Base-by-base conservation (phyloP, 2,888 invertebrate species). In the Crocallis elinguaria region DNA sequence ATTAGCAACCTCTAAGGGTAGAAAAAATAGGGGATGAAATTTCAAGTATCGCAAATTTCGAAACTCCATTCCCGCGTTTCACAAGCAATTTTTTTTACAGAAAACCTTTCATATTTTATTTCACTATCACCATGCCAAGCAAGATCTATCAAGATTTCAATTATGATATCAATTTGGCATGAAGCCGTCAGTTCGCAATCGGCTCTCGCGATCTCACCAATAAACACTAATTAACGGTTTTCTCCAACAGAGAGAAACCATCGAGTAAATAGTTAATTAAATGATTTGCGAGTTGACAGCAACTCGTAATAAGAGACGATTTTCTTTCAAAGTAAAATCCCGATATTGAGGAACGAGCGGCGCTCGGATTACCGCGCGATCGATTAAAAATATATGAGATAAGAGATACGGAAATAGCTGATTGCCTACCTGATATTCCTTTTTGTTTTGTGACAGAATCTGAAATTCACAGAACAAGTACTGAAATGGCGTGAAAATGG, bases 191-290 rank as follows among this genome's bases (percentile, higher is more conserved):
- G 6, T 16, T 44, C 16, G 9, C 21, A 23, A 38, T 38, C 16
- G 16, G 12, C 49, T 3, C 8, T 13, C 43, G 23, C 44, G 2
- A 38, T 23, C 33, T 39, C 30, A 6, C 8, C 45, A 30, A 37
- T 23, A 30, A 29, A 16, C 41, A 49, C 29, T 36, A 27, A 50
- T 23, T 29, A 55, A 48, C 45, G 41, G 30, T 37, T 45, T 49
- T 41, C 48, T 51, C 46, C 39, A 11, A 36, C 33, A 9, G 11
- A 19, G 37, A 42, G 42, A 33, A 16, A 19, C 21, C 21, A 29
- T 46, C 37, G 38, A 16, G 4, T 29, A 41, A 59, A 46, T 53
- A 38, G 49, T 49, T 35, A 21, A 49, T 38, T 48, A 43, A 21
- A 23, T 13, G 29, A 48, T 49, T 52, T 48, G 30, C 35, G 19